Base-by-base conservation (phyloP, 2,797 vertebrate genomes). In the Malurus splendens region DNA sequence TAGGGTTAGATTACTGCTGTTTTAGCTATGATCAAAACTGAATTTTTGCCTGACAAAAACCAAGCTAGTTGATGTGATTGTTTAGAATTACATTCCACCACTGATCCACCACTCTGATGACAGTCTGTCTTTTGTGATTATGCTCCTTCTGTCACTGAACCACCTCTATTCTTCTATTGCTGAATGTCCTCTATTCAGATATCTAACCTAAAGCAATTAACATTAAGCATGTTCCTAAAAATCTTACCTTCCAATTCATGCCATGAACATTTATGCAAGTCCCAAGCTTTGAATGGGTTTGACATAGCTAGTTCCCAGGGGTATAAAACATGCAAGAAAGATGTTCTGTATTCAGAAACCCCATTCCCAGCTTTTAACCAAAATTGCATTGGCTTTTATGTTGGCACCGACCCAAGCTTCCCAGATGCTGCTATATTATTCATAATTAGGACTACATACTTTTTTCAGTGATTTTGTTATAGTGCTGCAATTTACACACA, bases 361-460 rank as follows among this genome's bases (percentile, higher is more conserved):
- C 45, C 18, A 57, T 72, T 82, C 77, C 28, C 62, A 82, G 67
- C 55, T 87, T 86, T 91, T 68, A 87, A 82, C 45, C 23, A 59
- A 86, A 93, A 90, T 78, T 28, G 51, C n/a, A 55, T 65, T 3
- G 0, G 44, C 50, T 79, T 14, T 61, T 30, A 16, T 36, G 28
- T 6, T 95, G 92, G 75, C 88, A 86, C 11, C 8, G 41, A 64
- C 23, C 68, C 86, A 93, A 86, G 28, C 28, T 74, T 90, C 32
- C 71, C 90, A 91, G 88, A 89, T 79, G 87, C 51, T 91, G 57
- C 44, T 92, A 15, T 86, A 85, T 93, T 89, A 68, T 85, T 90
- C 51, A 65, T 68, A 88, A 87, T 92, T 74, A 90, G 25, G 28
- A 56, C 54, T 61, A 57, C 20, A 41, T 27, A 7, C 18, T 44